These are phyloP conservation scores for Clitarchus hookeri DNA, from an alignment of 2,888 invertebrate genomes.

Conservation along the genomic window DNA sequence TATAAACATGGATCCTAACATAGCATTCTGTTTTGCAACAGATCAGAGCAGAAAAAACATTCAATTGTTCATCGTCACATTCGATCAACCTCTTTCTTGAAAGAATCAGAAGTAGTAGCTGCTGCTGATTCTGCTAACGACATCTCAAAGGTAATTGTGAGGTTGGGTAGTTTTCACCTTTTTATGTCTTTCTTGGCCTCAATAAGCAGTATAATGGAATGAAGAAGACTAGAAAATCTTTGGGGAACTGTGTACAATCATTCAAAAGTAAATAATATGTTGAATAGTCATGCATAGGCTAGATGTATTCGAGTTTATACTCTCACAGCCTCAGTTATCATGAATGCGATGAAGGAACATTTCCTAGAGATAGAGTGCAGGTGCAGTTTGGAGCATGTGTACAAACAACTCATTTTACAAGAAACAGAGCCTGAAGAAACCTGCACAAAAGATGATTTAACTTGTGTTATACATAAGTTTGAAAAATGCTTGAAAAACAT, in stretches of 20 bases:
- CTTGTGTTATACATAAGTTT: too few relatives aligned
- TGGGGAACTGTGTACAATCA: background rate
- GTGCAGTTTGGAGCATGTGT: background rate
- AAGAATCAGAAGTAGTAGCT: background rate
- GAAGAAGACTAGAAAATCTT: too few relatives aligned
- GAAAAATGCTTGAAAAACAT: background rate
- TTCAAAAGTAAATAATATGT: background rate
- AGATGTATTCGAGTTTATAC: conserved; percentile 10
- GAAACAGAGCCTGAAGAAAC: background rate
- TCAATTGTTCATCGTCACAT: background rate
- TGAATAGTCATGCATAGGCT: background rate
- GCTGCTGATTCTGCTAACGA: background rate
- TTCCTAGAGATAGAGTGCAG: background rate
- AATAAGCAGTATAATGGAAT: too few relatives aligned
- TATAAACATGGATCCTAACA: conserved; percentile 9
- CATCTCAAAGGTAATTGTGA: background rate
- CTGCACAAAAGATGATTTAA: background rate
- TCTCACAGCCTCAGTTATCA: background rate
- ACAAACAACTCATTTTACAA: background rate
- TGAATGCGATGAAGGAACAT: background rate
- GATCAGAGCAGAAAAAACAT: background rate
- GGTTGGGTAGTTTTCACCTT: background rate
- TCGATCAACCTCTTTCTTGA: conserved; percentile 6
- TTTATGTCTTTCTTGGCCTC: too few relatives aligned
- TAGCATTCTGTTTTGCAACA: background rate